Evolutionary conservation across 2,113 vertebrate species (phyloP).

Genomic region (Rhabdomys dilectus): DNA sequence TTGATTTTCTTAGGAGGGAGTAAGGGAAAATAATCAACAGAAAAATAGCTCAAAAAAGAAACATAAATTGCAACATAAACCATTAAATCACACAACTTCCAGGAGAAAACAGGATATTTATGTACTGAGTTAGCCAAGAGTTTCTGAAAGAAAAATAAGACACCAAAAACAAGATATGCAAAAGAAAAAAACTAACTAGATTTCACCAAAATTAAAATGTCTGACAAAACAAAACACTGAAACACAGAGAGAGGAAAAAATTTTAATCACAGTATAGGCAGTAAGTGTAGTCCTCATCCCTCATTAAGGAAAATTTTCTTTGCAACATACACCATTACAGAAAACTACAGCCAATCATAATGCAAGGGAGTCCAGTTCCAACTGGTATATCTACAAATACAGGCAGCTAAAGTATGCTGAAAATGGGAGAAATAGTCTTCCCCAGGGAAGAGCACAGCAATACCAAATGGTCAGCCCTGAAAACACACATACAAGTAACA

Average conservation of each 20-base stretch:
- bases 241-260: not conserved
- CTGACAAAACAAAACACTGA: not conserved
- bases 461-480: not conserved
- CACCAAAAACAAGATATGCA: not conserved
- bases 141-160: not conserved
- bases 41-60: not conserved
- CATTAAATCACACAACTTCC: constrained; percentile 1
- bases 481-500: not conserved
- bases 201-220: constrained; percentile 46
- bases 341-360: not conserved
- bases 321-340: not conserved
- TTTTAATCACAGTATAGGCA: not conserved
- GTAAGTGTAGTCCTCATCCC: not conserved
- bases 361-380: not conserved
- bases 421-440: not conserved
- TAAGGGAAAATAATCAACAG: constrained; percentile 37
- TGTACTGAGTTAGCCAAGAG: not conserved
- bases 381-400: not conserved
- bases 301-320: not conserved
- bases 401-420: not conserved
- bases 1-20: not conserved
- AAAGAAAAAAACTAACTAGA: constrained; percentile 28
- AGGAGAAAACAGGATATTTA: constrained; percentile 40
- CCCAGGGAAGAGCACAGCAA: not conserved
- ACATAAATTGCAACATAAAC: constrained; percentile 6